Evolutionary conservation across 2,113 vertebrate genomes (phyloP).

Genomic region (Hippocampus mohnikei): DNA sequence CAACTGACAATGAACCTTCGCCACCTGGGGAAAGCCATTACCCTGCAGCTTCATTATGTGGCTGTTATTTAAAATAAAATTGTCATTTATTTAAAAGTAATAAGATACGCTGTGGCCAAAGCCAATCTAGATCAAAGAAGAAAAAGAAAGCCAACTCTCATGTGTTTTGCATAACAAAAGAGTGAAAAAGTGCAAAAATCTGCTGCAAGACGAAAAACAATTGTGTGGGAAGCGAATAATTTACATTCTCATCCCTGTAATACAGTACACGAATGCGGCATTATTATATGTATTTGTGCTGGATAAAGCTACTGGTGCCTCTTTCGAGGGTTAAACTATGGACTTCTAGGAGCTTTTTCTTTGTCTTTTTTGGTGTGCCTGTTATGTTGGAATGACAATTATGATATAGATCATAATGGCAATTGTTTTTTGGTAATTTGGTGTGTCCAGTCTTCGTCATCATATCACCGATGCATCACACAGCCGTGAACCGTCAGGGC

Average conservation of each 20-base stretch:
- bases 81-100: too few species aligned
- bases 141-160: neutral
- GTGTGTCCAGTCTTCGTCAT: neutral
- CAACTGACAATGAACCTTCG: conserved; percentile 14
- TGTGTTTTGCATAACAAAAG: neutral
- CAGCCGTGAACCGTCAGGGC: too few species aligned
- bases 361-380: neutral
- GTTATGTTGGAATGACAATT: too few species aligned
- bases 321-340: neutral
- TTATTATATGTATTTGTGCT: neutral
- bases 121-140: neutral
- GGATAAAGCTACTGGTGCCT: neutral
- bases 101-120: neutral
- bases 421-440: neutral
- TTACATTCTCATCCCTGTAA: neutral
- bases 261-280: neutral
- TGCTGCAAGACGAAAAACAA: neutral
- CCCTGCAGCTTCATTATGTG: neutral
- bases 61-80: neutral
- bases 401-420: neutral
- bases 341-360: neutral
- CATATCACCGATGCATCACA: too few species aligned
- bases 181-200: neutral
- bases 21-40: neutral
- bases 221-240: neutral